Percentiles rank a stretch among this genome's conserved stretches.
Conservation (phyloP, 1,140 invertebrate genomes). For the Penaeus chinensis region DNA sequence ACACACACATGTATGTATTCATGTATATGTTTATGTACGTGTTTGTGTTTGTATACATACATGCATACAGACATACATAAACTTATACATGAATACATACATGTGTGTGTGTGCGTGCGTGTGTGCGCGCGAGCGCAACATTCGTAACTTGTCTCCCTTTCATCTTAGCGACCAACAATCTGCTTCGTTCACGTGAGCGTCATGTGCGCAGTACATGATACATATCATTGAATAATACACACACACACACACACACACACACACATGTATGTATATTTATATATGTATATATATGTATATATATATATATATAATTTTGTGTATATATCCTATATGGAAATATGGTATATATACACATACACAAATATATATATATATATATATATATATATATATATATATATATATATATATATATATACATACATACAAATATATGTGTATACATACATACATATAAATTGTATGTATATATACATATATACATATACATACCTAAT, state of each 20-base stretch:
- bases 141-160: neutral
- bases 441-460: no score
- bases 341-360: no score
- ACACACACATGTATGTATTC: no score
- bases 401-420: neutral
- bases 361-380: neutral
- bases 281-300: neutral
- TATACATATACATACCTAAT: neutral
- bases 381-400: neutral
- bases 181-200: no score
- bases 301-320: neutral
- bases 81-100: constrained; percentile 20
- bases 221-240: neutral
- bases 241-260: neutral
- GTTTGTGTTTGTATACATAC: constrained; percentile 19
- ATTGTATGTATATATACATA: no score
- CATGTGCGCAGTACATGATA: neutral
- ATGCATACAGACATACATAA: constrained; percentile 17
- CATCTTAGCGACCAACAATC: neutral
- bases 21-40: neutral
- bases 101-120: constrained; percentile 10
- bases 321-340: no score
- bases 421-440: neutral
- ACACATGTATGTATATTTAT: no score
- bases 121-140: neutral